A percentile compares a stretch with the other conserved stretches of the same genome.
Evolutionary conservation across 2,797 vertebrate species (phyloP).

Genomic region (Sebastes minor): DNA sequence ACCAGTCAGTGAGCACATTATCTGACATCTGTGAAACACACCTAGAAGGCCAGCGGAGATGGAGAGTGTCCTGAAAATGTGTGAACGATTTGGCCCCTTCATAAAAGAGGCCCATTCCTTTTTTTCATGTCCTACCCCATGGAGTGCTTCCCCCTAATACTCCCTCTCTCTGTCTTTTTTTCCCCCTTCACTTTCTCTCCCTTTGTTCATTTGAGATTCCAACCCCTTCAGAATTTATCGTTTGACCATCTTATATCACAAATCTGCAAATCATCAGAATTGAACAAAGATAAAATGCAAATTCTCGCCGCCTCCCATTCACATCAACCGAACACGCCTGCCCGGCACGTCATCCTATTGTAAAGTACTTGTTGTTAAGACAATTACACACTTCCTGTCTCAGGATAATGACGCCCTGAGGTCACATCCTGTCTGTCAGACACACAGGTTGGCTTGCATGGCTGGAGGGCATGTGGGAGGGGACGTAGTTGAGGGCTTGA

Average conservation of each 20-base stretch:
- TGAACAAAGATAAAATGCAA: neutral
- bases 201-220: slow-evolving; percentile 33
- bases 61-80: slow-evolving; percentile 81
- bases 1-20: slow-evolving; percentile 64
- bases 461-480: slow-evolving; percentile 55
- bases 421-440: slow-evolving; percentile 75
- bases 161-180: slow-evolving; percentile 3
- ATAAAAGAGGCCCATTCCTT: slow-evolving; percentile 83
- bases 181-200: slow-evolving; percentile 10
- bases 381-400: slow-evolving; percentile 75
- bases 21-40: slow-evolving; percentile 83
- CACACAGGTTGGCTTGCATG: slow-evolving; percentile 43
- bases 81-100: slow-evolving; percentile 82
- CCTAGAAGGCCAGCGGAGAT: slow-evolving; percentile 62
- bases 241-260: neutral
- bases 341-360: slow-evolving; percentile 46
- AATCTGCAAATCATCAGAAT: slow-evolving; percentile 22
- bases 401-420: slow-evolving; percentile 67
- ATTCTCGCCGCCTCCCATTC: neutral
- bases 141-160: slow-evolving; percentile 40
- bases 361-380: slow-evolving; percentile 61
- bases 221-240: neutral
- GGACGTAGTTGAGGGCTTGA: slow-evolving; percentile 44
- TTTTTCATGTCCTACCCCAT: slow-evolving; percentile 77
- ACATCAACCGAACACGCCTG: neutral